Evolutionary conservation across 2,113 vertebrate species (phyloP).

Genomic region (Gymnorhina tibicen): DNA sequence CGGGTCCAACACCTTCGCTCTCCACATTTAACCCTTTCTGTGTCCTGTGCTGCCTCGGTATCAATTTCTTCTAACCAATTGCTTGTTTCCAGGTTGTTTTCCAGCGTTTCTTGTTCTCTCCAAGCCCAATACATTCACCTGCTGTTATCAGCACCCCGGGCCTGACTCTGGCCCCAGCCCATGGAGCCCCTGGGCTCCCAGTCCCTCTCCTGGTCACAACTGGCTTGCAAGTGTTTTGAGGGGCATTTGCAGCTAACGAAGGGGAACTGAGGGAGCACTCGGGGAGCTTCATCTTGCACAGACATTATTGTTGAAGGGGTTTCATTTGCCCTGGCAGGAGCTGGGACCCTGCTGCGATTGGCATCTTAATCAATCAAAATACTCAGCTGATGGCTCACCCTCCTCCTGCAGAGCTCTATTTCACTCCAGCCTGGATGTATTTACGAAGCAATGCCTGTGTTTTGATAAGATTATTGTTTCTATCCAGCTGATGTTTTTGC

Average conservation of each 20-base stretch:
- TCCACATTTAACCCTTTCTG: background rate
- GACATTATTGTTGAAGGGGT: accelerated
- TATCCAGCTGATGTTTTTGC: background rate
- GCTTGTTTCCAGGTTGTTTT: background rate
- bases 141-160: background rate
- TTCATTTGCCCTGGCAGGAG: background rate
- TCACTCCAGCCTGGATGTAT: background rate
- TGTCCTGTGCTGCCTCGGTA: background rate
- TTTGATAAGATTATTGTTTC: background rate
- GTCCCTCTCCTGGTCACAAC: background rate
- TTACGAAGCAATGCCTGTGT: background rate
- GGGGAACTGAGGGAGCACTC: background rate
- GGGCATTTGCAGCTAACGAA: background rate
- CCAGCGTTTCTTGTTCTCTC: background rate
- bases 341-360: background rate
- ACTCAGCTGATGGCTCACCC: background rate
- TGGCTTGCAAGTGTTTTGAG: background rate
- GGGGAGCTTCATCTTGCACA: background rate
- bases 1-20: background rate
- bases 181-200: background rate
- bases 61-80: background rate
- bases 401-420: background rate
- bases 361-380: background rate
- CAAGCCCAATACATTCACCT: accelerated
- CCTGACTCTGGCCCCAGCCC: background rate